A percentile compares a stretch with the other conserved stretches of the same genome.
Evolutionary conservation across 2,888 invertebrate genomes (phyloP).

Genomic region (Cepaea hortensis): DNA sequence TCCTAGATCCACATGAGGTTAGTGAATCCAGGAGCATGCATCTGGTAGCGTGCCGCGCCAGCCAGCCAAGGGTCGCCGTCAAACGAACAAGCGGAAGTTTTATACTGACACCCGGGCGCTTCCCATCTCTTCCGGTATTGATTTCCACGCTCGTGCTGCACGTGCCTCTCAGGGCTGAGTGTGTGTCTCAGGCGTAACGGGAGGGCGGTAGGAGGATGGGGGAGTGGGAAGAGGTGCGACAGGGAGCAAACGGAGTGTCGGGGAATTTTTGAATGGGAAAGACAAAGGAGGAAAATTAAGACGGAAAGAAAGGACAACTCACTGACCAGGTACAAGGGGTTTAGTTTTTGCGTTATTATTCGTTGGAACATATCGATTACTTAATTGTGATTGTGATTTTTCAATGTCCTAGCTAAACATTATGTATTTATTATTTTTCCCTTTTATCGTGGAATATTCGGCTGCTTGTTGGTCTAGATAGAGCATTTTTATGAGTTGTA

Average conservation of each 20-base stretch:
- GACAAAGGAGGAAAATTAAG: not conserved
- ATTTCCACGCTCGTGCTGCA: slow-evolving; percentile 7
- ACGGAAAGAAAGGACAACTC: no score
- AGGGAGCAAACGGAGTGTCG: not conserved
- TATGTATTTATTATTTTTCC: no score
- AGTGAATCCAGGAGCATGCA: not conserved
- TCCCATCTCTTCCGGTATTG: slow-evolving; percentile 1
- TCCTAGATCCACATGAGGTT: not conserved
- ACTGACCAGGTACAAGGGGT: no score
- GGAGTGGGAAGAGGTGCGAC: not conserved
- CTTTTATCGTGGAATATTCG: no score
- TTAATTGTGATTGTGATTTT: no score
- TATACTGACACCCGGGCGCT: not conserved
- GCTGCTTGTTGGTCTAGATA: no score
- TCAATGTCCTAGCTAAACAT: no score
- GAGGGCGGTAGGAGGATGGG: not conserved
- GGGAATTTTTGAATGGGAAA: not conserved
- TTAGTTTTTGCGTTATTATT: no score
- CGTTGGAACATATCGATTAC: no score
- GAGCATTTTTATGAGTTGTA: no score
- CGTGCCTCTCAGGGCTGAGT: not conserved
- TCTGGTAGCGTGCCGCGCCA: not conserved
- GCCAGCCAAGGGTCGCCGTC: not conserved
- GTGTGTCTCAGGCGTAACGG: not conserved
- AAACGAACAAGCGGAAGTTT: not conserved